Percentiles rank a stretch among this genome's conserved stretches.
Evolutionary conservation across 2,888 invertebrate species (phyloP).

Genomic region (Ectropis crepuscularia): DNA sequence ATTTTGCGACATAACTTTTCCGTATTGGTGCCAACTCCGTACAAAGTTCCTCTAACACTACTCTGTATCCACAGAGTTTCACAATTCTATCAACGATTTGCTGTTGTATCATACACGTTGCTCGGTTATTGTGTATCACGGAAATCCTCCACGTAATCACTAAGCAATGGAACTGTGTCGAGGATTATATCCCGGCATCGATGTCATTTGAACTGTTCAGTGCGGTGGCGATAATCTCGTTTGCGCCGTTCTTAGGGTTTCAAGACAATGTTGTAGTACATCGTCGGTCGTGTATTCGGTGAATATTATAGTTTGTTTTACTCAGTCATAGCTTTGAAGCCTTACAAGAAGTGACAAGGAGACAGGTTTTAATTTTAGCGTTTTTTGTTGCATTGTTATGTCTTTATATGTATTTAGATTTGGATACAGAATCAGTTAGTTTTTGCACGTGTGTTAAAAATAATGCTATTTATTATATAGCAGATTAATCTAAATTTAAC

Average conservation of each 20-base stretch:
- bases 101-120: slow-evolving; percentile 11
- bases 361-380: neutral
- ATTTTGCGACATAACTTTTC: too few species aligned
- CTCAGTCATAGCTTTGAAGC: slow-evolving; percentile 13
- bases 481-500: too few species aligned
- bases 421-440: too few species aligned
- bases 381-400: neutral
- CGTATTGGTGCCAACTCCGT: too few species aligned
- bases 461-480: too few species aligned
- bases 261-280: slow-evolving; percentile 43
- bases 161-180: slow-evolving; percentile 24
- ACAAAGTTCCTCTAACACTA: too few species aligned
- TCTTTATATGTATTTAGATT: too few species aligned
- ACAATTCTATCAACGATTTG: neutral
- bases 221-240: slow-evolving; percentile 53
- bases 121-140: slow-evolving; percentile 12
- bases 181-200: slow-evolving; percentile 28
- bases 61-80: neutral
- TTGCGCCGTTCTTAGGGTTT: slow-evolving; percentile 63
- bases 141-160: slow-evolving; percentile 24
- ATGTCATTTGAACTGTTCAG: slow-evolving; percentile 34
- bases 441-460: too few species aligned
- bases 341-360: slow-evolving; percentile 5
- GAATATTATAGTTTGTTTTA: slow-evolving; percentile 5
- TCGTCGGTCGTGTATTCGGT: slow-evolving; percentile 24